Conservation (phyloP, 2,888 invertebrate species). For the Rotaria macrura region DNA sequence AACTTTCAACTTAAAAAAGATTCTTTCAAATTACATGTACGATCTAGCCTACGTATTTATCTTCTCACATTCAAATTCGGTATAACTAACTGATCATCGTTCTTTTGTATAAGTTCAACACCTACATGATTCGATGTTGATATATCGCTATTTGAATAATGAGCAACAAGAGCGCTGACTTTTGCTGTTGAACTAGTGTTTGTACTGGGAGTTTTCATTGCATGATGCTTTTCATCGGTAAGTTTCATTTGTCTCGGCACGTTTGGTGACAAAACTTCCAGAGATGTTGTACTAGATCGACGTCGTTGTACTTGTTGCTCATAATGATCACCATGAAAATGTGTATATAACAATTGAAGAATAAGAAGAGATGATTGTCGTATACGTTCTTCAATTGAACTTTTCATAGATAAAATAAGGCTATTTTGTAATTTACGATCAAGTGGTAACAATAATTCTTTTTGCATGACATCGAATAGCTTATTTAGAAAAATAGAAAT, state of each 20-base stretch:
- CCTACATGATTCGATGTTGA: not conserved
- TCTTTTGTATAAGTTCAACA: not conserved
- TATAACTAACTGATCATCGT: not conserved
- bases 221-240: not conserved
- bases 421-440: slow-evolving; percentile 16
- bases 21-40: too few species aligned
- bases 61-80: too few species aligned
- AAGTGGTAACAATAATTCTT: not conserved
- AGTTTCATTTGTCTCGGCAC: not conserved
- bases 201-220: not conserved
- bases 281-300: not conserved
- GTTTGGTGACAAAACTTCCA: not conserved
- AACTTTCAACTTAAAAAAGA: too few species aligned
- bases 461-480: not conserved
- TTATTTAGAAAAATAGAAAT: not conserved
- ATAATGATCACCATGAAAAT: not conserved
- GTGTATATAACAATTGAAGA: not conserved
- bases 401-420: not conserved
- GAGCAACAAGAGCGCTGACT: slow-evolving; percentile 1
- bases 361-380: not conserved
- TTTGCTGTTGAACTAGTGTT: not conserved
- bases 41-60: too few species aligned
- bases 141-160: not conserved
- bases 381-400: not conserved
- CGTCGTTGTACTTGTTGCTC: not conserved